Evolutionary conservation across 2,113 vertebrate genomes (phyloP), one percentile per base, ranked within the genome.

Genomic region (Lathamus discolor): DNA sequence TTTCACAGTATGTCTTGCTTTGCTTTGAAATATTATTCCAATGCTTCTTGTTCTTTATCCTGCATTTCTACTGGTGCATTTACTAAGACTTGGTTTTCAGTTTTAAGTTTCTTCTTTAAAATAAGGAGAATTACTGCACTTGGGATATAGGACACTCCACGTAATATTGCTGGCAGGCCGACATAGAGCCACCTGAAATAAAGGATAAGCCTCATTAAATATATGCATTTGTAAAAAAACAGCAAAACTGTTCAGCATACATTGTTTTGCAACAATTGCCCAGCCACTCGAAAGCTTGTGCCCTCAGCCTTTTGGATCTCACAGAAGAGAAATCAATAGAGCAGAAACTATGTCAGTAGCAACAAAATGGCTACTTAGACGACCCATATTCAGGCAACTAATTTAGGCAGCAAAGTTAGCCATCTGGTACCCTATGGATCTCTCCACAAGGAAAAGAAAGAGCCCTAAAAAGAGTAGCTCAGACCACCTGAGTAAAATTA

Each of bases 121-220:
- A 95, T 79, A 37, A 93, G 27, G 29, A 97, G 68, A 51, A 97
- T 24, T 25, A 90, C 5, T 46, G 83, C 63, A 52, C 96, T 92
- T 48, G 96, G 96, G 61, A 98, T 81, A 51, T 91, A 96, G n/a
- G 95, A 97, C 20, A 59, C 39, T 37, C 84, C 97, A 78, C 95
- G 95, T 76, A 98, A 52, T 46, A 80, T 12, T 64, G 92, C 92
- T 77, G 94, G 94, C 44, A 98, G 43, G n/a, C 97, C 95, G 61
- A 97, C 92, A 27, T 93, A 97, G 17, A 97, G 31, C 93, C 88
- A 88, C 75, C 97, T 98, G 94, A 84, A 97, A 97, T 43, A 90
- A 87, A 95, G 33, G 9, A 88, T 28, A 10, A 41, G 7, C 5
- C 51, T 19, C 12, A 59, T 93, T 90, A 94, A 83, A 79, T 33